These are phyloP conservation scores for Drosophila vallismaia DNA, from an alignment of 2,888 invertebrate species.

Conservation along the genomic window DNA sequence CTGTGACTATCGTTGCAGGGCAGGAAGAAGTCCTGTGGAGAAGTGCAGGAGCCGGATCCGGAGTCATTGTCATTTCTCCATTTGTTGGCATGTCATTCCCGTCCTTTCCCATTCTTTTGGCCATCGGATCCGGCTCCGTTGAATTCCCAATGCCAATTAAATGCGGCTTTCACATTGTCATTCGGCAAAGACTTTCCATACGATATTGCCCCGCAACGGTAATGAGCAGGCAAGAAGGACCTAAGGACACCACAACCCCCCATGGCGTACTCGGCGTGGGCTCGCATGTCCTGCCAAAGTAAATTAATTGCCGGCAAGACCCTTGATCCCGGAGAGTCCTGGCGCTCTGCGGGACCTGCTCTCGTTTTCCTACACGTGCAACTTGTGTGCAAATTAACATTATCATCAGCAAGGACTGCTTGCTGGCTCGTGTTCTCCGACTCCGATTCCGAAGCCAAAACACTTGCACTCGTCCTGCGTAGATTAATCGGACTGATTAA, in stretches of 20 bases:
- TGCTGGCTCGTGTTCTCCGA: constrained; percentile 14
- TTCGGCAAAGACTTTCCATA: constrained; percentile 52
- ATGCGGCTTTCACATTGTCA: constrained; percentile 66
- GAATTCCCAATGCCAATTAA: constrained; percentile 72
- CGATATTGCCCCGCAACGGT: constrained; percentile 60
- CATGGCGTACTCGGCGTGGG: constrained; percentile 53
- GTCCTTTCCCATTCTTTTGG: constrained; percentile 35
- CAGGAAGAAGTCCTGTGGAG: neutral
- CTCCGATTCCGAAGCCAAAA: constrained; percentile 31
- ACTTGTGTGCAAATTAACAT: constrained; percentile 74
- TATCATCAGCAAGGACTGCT: constrained; percentile 57
- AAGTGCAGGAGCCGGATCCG: constrained; percentile 13
- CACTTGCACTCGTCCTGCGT: constrained; percentile 53
- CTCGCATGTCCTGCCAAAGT: constrained; percentile 76
- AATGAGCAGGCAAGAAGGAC: constrained; percentile 52
- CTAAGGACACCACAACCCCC: constrained; percentile 22
- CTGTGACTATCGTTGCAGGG: constrained; percentile 47
- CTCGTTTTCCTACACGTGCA: constrained; percentile 41
- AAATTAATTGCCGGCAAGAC: constrained; percentile 70
- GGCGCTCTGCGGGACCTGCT: constrained; percentile 22
- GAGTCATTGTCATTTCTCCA: constrained; percentile 41
- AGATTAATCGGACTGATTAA: constrained; percentile 80
- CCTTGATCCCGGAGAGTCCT: constrained; percentile 26
- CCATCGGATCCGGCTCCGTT: constrained; percentile 38
- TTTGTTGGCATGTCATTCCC: constrained; percentile 53